Evolutionary conservation across 2,113 vertebrate species (phyloP).

Genomic region (Daboia siamensis): DNA sequence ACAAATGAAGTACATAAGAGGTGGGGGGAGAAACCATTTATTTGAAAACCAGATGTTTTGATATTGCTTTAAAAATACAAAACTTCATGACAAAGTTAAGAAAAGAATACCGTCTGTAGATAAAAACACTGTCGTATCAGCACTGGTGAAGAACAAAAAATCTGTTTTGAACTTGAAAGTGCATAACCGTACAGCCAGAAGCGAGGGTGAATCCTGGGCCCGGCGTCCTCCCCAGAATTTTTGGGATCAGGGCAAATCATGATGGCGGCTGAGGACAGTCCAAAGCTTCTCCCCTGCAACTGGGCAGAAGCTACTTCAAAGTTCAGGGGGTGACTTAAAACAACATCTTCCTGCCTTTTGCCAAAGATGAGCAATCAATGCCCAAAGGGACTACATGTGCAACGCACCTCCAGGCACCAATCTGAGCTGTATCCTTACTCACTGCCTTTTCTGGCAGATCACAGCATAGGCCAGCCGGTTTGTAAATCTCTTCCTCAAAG

Average conservation of each 20-base stretch:
- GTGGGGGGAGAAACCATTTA: constrained; percentile 31
- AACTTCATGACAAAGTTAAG: constrained; percentile 14
- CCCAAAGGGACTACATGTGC: not conserved
- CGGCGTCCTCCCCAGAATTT: not conserved
- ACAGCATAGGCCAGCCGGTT: not conserved
- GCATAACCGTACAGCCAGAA: not conserved
- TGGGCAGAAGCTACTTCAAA: not conserved
- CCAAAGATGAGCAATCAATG: not conserved
- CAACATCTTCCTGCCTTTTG: not conserved
- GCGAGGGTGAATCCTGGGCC: too few relatives aligned
- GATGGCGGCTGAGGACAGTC: not conserved
- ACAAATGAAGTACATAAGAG: not conserved
- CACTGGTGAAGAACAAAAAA: not conserved
- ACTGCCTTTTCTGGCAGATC: not conserved
- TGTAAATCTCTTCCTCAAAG: not conserved
- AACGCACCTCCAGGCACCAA: not conserved
- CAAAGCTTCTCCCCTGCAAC: not conserved
- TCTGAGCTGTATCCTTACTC: not conserved
- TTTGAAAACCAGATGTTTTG: constrained; percentile 28
- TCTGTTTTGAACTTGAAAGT: not conserved
- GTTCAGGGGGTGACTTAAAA: not conserved
- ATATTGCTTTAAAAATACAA: constrained; percentile 29
- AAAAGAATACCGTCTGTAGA: not conserved
- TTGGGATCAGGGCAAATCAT: not conserved
- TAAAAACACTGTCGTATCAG: not conserved